phyloP scores from a whole-genome alignment of 2,113 vertebrate genomes.

The Garra rufa region DNA sequence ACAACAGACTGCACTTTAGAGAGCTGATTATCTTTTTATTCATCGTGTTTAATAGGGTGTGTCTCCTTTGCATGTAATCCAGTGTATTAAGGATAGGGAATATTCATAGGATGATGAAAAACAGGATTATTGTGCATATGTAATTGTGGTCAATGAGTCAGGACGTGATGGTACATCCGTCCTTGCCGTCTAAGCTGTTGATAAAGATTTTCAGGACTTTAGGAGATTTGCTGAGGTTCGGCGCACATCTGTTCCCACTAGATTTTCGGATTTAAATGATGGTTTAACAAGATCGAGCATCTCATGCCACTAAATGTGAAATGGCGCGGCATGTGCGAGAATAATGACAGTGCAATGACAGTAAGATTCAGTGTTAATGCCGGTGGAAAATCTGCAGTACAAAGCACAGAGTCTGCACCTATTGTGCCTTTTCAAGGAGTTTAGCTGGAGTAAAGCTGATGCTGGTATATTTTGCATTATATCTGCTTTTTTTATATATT shows the following conservation, averaged over 20 bases:
- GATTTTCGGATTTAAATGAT: slow-evolving; percentile 27
- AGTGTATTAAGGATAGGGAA: slow-evolving; percentile 12
- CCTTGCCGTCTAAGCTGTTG: slow-evolving; percentile 3
- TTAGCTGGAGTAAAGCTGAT: background rate
- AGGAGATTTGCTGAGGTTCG: slow-evolving; percentile 21
- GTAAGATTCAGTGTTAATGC: background rate
- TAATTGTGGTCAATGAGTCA: slow-evolving; percentile 23
- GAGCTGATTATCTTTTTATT: slow-evolving; percentile 27
- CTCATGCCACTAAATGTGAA: slow-evolving; percentile 25
- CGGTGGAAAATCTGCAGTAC: slow-evolving; percentile 2
- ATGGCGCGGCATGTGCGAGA: background rate
- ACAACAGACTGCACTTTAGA: background rate
- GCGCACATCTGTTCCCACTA: slow-evolving; percentile 18
- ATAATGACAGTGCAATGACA: background rate
- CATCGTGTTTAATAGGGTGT: slow-evolving; percentile 2
- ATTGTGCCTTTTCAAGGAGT: background rate
- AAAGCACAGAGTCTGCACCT: background rate
- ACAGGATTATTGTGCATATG: slow-evolving; percentile 34
- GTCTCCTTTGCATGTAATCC: background rate
- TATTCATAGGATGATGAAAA: background rate
- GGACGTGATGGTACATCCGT: background rate
- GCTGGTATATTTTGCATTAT: background rate
- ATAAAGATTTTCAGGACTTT: background rate
- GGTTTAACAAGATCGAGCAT: slow-evolving; percentile 26
- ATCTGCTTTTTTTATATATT: background rate